Evolutionary conservation across 2,113 vertebrate species (phyloP), one percentile per base, ranked within the genome.

Genomic region (Sigmodon hispidus): DNA sequence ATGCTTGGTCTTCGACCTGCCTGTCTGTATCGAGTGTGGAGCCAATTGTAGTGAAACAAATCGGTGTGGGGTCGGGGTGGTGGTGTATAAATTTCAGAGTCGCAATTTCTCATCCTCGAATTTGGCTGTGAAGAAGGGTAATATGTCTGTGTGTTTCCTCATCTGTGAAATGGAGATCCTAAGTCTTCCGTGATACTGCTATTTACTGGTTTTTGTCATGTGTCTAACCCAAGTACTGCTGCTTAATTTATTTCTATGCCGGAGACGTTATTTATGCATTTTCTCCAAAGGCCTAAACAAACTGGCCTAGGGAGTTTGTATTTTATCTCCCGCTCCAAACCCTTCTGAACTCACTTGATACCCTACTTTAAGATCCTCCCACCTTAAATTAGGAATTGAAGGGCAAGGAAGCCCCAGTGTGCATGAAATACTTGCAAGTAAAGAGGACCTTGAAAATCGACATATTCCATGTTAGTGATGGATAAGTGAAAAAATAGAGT

Each of bases 401-500:
- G 45, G 45, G 0, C 22, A 1, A 7, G 7, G 0, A 19, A 75
- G 57, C 21, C 22, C 43, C 50, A 48, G 88, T 43, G 59, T 65
- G 11, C 7, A 17, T 36, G 43, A 31, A 50, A 26, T 36, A 22
- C 63, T 34, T n/a, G 12, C 59, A n/a, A 16, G 22, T 34, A 34
- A 50, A 57, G 34, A 43, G 50, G 26, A 45, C 40, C 13, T 43
- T 19, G n/a, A 36, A 34, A 5, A 52, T 22, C 87, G 69, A 72
- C 43, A 59, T 26, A 22, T 10, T 1, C 26, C 36, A 21, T 26
- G 89, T 43, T 77, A 65, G 52, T 26, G 34, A 6, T 17, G 0
- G 36, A 81, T 85, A 21, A 34, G 61, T 8, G n/a, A 40, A 63
- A n/a, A 94, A 89, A 93, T n/a, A 91, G 76, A 89, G 43, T 65